phyloP scores from a whole-genome alignment of 2,797 vertebrate species.

The Saxicola maurus region DNA sequence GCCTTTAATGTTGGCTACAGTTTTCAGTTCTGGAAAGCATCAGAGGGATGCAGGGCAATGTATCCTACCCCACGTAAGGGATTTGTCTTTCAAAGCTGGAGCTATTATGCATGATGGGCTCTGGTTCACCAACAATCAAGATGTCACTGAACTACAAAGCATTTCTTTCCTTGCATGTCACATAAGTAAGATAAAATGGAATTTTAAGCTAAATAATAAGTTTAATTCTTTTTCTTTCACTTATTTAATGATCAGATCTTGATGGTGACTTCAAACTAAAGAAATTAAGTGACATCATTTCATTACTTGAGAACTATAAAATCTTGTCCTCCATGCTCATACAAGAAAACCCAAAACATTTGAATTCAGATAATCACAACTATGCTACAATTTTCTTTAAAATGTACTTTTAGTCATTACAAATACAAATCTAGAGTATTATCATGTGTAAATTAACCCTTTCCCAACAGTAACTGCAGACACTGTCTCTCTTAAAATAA shows the following conservation, averaged over 20 bases:
- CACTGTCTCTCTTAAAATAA: background rate
- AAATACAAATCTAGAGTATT: background rate
- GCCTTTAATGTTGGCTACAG: conserved; percentile 16
- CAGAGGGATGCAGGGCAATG: background rate
- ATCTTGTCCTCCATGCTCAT: background rate
- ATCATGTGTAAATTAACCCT: background rate
- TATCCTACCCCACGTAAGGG: background rate
- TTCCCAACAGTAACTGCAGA: background rate
- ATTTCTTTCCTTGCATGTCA: background rate
- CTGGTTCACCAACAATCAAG: background rate
- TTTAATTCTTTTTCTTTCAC: background rate
- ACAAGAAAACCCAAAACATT: background rate
- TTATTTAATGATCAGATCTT: background rate
- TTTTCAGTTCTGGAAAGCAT: conserved; percentile 35
- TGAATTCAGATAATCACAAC: background rate
- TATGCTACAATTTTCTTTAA: background rate
- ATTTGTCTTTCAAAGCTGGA: background rate
- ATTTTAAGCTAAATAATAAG: background rate
- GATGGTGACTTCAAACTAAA: background rate
- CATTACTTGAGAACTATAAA: background rate
- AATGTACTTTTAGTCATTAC: background rate
- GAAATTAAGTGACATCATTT: background rate
- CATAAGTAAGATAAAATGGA: background rate
- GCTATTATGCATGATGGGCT: background rate
- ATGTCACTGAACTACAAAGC: background rate